phyloP scores from a whole-genome alignment of 1,140 invertebrate genomes.

The Cotesia typhae region DNA sequence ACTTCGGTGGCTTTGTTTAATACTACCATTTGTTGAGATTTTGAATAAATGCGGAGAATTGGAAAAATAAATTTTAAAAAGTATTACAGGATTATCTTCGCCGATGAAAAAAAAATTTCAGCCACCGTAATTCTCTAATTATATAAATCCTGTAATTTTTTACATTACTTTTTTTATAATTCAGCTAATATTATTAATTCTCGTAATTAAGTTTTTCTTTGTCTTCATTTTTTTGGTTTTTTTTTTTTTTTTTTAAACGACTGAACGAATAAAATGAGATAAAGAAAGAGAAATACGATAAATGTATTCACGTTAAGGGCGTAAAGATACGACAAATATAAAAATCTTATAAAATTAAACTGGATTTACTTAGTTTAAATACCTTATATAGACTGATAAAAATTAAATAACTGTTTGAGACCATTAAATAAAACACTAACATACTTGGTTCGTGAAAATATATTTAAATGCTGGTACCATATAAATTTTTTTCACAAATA shows the following conservation, averaged over 20 bases:
- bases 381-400: too few relatives aligned
- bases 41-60: constrained; percentile 18
- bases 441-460: constrained; percentile 33
- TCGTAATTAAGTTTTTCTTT: constrained; percentile 36
- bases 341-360: not conserved
- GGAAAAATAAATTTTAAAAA: constrained; percentile 33
- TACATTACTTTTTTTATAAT: constrained; percentile 50
- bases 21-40: constrained; percentile 33
- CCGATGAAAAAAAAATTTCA: constrained; percentile 33
- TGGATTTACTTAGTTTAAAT: too few relatives aligned
- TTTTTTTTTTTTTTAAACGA: constrained; percentile 25
- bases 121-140: constrained; percentile 33
- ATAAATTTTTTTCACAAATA: constrained; percentile 19
- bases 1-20: constrained; percentile 52
- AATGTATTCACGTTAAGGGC: constrained; percentile 14
- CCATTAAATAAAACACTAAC: too few relatives aligned
- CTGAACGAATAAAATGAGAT: constrained; percentile 12
- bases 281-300: constrained; percentile 1
- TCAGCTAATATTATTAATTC: constrained; percentile 42
- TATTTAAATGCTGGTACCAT: constrained; percentile 33
- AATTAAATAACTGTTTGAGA: too few relatives aligned
- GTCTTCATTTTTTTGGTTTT: constrained; percentile 18
- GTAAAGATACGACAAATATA: constrained; percentile 16
- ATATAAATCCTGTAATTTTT: constrained; percentile 46
- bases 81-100: constrained; percentile 30